Percentiles rank a stretch among this genome's conserved stretches.
Conservation (phyloP, 2,113 vertebrate genomes). For the Oreotrochilus melanogaster region DNA sequence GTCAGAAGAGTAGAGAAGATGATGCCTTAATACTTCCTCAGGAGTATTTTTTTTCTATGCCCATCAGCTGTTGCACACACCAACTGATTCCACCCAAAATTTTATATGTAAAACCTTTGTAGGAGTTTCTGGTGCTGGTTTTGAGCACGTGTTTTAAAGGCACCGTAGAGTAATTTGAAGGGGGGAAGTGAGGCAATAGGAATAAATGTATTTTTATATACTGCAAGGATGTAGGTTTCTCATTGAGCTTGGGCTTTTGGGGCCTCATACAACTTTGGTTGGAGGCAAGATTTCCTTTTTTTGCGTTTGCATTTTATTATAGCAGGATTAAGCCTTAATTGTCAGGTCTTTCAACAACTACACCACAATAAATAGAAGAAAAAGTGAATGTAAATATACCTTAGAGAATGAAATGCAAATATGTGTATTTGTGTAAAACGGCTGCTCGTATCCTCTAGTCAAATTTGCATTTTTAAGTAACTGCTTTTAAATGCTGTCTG, state of each 20-base stretch:
- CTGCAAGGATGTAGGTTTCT: neutral
- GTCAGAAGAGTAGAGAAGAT: neutral
- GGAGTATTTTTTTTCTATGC: neutral
- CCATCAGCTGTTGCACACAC: neutral
- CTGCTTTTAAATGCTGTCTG: neutral
- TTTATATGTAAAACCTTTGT: neutral
- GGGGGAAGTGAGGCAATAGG: neutral
- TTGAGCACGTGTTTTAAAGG: neutral
- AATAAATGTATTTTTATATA: neutral
- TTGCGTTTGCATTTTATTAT: neutral
- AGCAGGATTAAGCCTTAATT: neutral
- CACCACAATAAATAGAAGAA: neutral
- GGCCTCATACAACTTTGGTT: neutral
- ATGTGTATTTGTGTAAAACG: neutral
- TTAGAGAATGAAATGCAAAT: neutral
- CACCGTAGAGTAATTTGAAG: neutral
- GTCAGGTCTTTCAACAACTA: neutral
- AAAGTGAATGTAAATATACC: neutral
- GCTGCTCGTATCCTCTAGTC: neutral
- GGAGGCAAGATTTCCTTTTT: neutral
- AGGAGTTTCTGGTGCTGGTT: neutral
- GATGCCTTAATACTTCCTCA: neutral
- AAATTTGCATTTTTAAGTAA: conserved; percentile 7
- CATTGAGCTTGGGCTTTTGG: neutral
- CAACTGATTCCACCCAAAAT: neutral